Evolutionary conservation across 2,113 vertebrate species (phyloP).

Genomic region (Sterna hirundo): DNA sequence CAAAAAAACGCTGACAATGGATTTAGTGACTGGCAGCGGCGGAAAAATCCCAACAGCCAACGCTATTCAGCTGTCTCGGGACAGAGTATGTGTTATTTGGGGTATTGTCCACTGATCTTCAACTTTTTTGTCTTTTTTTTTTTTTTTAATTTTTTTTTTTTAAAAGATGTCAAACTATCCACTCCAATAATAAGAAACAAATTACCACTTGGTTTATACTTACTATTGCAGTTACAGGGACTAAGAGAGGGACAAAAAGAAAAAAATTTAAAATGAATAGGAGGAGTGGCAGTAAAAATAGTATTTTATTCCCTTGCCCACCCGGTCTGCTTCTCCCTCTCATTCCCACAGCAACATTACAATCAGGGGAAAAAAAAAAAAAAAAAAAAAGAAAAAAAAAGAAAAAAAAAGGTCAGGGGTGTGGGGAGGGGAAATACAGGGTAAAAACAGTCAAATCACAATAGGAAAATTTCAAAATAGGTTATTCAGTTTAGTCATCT

Average conservation of each 20-base stretch:
- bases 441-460: conserved; percentile 94
- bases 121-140: not conserved
- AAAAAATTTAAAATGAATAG: conserved; percentile 55
- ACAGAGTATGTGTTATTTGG: not conserved
- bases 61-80: not conserved
- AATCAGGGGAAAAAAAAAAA: conserved; percentile 56
- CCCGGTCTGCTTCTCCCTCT: conserved; percentile 78
- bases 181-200: conserved; percentile 50
- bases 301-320: conserved; percentile 77
- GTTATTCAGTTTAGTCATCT: conserved; percentile 84
- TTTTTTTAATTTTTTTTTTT: not conserved
- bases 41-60: not conserved
- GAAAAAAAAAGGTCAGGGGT: conserved; percentile 56
- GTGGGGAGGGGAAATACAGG: conserved; percentile 71
- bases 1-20: not conserved
- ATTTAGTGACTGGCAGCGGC: not conserved
- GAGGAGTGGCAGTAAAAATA: conserved; percentile 81
- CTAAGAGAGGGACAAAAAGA: conserved; percentile 46
- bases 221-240: conserved; percentile 61
- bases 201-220: conserved; percentile 60
- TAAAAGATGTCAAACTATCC: not conserved
- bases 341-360: conserved; percentile 89
- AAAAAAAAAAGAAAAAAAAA: too few species aligned
- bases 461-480: conserved; percentile 79
- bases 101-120: not conserved